phyloP scores from a whole-genome alignment of 2,113 vertebrate species.

The Rhombomys opimus region DNA sequence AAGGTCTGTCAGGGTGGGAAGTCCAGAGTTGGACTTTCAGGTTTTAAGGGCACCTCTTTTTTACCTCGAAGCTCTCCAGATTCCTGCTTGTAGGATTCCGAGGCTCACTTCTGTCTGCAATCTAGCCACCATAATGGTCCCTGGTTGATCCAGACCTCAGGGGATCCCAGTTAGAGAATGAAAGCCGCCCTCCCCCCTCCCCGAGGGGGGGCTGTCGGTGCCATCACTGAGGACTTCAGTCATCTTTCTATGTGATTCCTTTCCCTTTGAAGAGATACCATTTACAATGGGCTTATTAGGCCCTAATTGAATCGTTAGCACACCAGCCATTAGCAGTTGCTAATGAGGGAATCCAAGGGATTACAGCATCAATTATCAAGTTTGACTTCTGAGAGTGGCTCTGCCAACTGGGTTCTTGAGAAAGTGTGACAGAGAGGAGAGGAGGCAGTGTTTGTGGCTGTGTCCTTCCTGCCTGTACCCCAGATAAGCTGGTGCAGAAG shows the following conservation, averaged over 20 bases:
- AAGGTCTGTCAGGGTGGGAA: background rate
- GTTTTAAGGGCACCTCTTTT: background rate
- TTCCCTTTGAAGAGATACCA: conserved; percentile 81
- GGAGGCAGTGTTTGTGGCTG: background rate
- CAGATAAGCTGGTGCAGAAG: background rate
- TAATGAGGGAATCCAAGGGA: conserved; percentile 88
- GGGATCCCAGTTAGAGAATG: conserved; percentile 6
- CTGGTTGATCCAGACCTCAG: background rate
- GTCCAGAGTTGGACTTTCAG: background rate
- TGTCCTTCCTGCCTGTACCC: background rate
- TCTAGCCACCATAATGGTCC: background rate
- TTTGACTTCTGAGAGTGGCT: conserved; percentile 76
- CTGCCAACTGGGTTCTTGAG: conserved; percentile 76
- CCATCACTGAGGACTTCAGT: background rate
- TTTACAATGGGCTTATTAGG: conserved; percentile 85
- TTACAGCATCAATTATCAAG: conserved; percentile 85
- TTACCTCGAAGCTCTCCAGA: background rate
- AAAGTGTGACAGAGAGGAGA: conserved; percentile 57
- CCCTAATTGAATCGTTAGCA: conserved; percentile 87
- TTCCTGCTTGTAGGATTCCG: background rate
- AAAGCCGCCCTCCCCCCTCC: background rate
- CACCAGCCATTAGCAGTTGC: conserved; percentile 82
- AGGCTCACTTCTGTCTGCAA: rapidly evolving
- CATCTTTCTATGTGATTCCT: conserved; percentile 60
- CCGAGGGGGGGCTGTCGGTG: conserved; percentile 29